phyloP scores from a whole-genome alignment of 2,888 invertebrate species.

The Calliopum simillimum region DNA sequence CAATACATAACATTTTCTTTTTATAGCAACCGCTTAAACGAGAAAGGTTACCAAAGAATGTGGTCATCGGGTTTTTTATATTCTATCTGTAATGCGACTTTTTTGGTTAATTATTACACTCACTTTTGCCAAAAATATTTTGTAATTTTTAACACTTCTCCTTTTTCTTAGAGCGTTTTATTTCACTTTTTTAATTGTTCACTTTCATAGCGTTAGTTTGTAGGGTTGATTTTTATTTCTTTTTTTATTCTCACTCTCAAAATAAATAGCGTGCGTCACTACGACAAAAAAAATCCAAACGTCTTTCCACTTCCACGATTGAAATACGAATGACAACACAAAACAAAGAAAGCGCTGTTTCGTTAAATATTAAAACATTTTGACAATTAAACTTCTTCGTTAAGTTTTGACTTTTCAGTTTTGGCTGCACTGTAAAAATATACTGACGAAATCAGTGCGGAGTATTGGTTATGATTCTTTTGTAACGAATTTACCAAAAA shows the following conservation, averaged over 20 bases:
- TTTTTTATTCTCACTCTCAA: conserved; percentile 11
- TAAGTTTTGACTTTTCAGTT: too few relatives aligned
- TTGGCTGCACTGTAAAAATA: too few relatives aligned
- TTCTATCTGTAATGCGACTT: too few relatives aligned
- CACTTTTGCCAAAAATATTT: neutral
- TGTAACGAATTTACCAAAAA: too few relatives aligned
- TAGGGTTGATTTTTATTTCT: neutral
- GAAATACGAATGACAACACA: conserved; percentile 21
- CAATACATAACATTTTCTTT: too few relatives aligned
- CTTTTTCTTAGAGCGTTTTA: neutral
- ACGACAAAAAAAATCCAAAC: neutral
- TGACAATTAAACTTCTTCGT: neutral
- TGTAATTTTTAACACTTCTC: neutral
- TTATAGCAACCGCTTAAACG: too few relatives aligned
- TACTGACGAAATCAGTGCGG: too few relatives aligned
- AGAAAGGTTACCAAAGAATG: too few relatives aligned
- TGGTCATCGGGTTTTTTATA: too few relatives aligned
- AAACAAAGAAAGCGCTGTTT: neutral
- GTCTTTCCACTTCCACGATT: conserved; percentile 1
- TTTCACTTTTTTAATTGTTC: neutral
- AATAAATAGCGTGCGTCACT: neutral
- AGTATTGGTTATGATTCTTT: too few relatives aligned
- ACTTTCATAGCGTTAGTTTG: conserved; percentile 10
- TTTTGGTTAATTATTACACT: neutral
- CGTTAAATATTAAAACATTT: neutral